Percentiles rank a stretch among this genome's conserved stretches.
Evolutionary conservation across 2,888 invertebrate genomes (phyloP).

Genomic region (Biston betularia): DNA sequence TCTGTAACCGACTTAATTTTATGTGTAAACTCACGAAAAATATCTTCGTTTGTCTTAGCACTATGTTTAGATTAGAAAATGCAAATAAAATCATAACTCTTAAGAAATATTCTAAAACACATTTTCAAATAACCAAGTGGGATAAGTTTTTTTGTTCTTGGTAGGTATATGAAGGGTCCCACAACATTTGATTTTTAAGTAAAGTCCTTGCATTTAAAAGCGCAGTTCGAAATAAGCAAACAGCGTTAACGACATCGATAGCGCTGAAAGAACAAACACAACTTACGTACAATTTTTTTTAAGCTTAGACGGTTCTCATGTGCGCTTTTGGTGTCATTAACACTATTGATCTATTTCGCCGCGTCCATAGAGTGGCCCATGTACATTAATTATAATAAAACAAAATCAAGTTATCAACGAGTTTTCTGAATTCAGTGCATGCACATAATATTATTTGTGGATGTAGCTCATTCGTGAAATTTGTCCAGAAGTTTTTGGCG

Average conservation of each 20-base stretch:
- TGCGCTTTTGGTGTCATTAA: too few relatives aligned
- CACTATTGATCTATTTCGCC: too few relatives aligned
- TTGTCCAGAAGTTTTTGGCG: too few relatives aligned
- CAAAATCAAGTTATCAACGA: background rate
- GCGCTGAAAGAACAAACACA: too few relatives aligned
- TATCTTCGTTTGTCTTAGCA: slow-evolving; percentile 32
- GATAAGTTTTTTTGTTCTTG: slow-evolving; percentile 7
- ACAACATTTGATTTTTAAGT: slow-evolving; percentile 2
- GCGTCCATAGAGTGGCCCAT: slow-evolving; percentile 1
- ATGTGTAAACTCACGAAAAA: slow-evolving; percentile 38
- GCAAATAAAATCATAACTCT: slow-evolving; percentile 12
- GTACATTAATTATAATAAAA: background rate
- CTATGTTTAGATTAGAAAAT: slow-evolving; percentile 24
- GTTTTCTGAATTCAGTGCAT: background rate
- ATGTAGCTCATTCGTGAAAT: background rate
- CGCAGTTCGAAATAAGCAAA: background rate
- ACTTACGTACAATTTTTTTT: too few relatives aligned
- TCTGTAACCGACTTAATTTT: slow-evolving; percentile 47
- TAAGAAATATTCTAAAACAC: slow-evolving; percentile 5
- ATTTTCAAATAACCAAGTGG: slow-evolving; percentile 8
- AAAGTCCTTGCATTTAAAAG: background rate
- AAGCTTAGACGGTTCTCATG: too few relatives aligned
- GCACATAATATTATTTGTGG: background rate
- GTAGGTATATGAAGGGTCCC: slow-evolving; percentile 18
- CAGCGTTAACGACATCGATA: too few relatives aligned